Conservation (phyloP, 2,888 invertebrate species). For the Eupeodes luniger region DNA sequence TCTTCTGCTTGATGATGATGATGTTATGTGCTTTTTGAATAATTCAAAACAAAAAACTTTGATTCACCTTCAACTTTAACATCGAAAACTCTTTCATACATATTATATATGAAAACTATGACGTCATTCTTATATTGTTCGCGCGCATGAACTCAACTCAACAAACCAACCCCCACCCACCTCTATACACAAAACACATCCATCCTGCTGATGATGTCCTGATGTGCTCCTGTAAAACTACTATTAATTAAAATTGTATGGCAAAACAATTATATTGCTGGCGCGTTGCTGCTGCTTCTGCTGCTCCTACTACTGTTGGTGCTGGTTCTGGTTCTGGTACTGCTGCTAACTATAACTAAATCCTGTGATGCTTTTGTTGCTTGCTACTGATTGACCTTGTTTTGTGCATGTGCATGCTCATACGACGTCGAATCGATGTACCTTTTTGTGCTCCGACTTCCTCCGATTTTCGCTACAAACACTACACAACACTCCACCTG, state of each 20-base stretch:
- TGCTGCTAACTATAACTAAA: slow-evolving; percentile 12
- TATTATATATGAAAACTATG: slow-evolving; percentile 42
- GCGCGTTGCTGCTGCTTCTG: slow-evolving; percentile 49
- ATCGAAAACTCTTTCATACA: slow-evolving; percentile 34
- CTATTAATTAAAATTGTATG: slow-evolving; percentile 71
- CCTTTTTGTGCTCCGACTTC: slow-evolving; percentile 35
- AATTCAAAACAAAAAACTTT: slow-evolving; percentile 56
- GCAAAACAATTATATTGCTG: slow-evolving; percentile 72
- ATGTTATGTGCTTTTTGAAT: slow-evolving; percentile 37
- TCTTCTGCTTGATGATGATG: not conserved
- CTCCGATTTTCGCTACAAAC: slow-evolving; percentile 42
- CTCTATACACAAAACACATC: slow-evolving; percentile 12
- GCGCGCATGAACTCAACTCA: slow-evolving; percentile 67
- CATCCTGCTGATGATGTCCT: not conserved
- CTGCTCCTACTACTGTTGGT: slow-evolving; percentile 5
- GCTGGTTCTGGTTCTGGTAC: slow-evolving; percentile 24
- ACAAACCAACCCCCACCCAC: not conserved
- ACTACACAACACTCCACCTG: slow-evolving; percentile 57
- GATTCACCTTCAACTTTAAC: slow-evolving; percentile 68
- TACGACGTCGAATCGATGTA: slow-evolving; percentile 23
- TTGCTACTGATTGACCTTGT: slow-evolving; percentile 68
- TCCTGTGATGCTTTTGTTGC: slow-evolving; percentile 63
- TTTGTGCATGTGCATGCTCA: slow-evolving; percentile 65
- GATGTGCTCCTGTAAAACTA: slow-evolving; percentile 51
- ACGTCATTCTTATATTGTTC: slow-evolving; percentile 72